These are phyloP conservation scores for Octodon degus DNA, from an alignment of 2,113 vertebrate genomes.

Conservation along the genomic window DNA sequence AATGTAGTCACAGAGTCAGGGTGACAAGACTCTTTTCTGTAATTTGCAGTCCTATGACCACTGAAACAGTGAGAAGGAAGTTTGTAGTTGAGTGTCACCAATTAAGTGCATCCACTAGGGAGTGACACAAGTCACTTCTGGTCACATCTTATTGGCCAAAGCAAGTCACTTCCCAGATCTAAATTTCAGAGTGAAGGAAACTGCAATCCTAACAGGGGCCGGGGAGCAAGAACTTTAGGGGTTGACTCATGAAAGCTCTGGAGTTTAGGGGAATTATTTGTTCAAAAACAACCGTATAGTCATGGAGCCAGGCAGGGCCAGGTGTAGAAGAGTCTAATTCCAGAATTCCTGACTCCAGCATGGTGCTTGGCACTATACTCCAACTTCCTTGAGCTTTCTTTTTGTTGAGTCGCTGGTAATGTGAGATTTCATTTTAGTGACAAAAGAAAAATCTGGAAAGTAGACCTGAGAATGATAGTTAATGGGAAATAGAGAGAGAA, in stretches of 20 bases:
- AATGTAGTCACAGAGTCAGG: not conserved
- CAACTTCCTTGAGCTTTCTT: not conserved
- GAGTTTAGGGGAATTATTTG: not conserved
- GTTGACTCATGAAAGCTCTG: not conserved
- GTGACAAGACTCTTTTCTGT: not conserved
- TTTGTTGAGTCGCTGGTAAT: not conserved
- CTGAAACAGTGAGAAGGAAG: not conserved
- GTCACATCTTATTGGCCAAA: not conserved
- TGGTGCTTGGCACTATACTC: not conserved
- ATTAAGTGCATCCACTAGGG: not conserved
- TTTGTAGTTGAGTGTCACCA: not conserved
- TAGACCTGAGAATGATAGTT: slow-evolving; percentile 4
- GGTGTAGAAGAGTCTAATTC: not conserved
- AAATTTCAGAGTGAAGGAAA: slow-evolving; percentile 14
- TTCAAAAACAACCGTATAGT: not conserved
- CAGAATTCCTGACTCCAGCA: not conserved
- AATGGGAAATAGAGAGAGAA: not conserved
- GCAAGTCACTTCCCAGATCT: not conserved
- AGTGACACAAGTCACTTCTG: not conserved
- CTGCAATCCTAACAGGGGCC: not conserved
- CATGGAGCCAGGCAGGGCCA: not conserved
- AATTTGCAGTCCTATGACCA: not conserved
- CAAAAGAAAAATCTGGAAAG: not conserved
- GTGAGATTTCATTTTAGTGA: not conserved
- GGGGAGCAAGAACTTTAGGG: not conserved